These are phyloP conservation scores for Epinephelus coioides DNA, from an alignment of 2,797 vertebrate species.

Conservation along the genomic window DNA sequence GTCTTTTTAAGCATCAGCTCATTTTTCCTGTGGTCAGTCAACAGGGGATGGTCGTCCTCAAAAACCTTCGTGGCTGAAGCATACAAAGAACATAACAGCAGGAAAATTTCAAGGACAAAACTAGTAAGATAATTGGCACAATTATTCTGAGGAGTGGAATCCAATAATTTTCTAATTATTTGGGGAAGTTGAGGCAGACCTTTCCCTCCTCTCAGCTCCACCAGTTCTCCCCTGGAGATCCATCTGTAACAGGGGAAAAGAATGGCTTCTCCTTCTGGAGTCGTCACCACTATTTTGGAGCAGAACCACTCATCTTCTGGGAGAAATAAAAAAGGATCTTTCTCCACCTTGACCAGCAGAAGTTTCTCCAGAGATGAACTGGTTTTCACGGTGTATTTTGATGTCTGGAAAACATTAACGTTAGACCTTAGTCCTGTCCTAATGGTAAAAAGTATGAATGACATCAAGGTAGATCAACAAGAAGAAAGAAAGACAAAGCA, in stretches of 20 bases:
- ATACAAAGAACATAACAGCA: background rate
- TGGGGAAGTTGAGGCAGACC: constrained; percentile 46
- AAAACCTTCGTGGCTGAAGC: constrained; percentile 63
- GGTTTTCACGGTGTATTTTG: constrained; percentile 20
- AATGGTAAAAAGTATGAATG: too few relatives aligned
- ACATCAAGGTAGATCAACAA: too few relatives aligned
- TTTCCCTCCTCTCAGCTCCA: constrained; percentile 79
- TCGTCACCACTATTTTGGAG: constrained; percentile 72
- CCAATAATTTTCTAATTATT: background rate
- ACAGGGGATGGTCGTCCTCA: constrained; percentile 60
- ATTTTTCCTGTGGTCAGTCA: constrained; percentile 53
- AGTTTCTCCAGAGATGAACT: constrained; percentile 62
- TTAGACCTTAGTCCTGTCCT: background rate
- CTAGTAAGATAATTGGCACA: too few relatives aligned
- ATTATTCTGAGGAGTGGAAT: background rate
- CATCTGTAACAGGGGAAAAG: constrained; percentile 81
- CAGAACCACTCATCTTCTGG: constrained; percentile 80
- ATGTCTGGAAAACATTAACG: constrained; percentile 41
- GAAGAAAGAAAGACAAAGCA: too few relatives aligned
- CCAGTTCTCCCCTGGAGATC: constrained; percentile 69
- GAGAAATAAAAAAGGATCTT: constrained; percentile 49
- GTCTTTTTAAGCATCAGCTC: constrained; percentile 44
- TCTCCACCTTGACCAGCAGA: constrained; percentile 77
- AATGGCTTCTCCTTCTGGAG: constrained; percentile 66
- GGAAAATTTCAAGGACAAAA: background rate